Evolutionary conservation across 1,140 invertebrate genomes (phyloP).

Genomic region (Orussus abietinus): DNA sequence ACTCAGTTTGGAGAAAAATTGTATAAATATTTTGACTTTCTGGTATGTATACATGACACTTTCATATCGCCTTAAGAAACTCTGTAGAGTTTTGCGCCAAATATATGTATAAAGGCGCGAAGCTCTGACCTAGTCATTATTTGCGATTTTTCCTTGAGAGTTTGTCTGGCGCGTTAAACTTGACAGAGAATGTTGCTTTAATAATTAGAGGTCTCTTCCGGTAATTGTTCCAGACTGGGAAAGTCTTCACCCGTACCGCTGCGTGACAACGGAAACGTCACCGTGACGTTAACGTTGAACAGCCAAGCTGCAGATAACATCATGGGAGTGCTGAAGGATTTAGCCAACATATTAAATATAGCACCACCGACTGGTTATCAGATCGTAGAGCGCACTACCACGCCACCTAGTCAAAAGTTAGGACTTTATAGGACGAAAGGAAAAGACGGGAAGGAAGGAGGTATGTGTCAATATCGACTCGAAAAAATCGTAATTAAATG

Average conservation of each 20-base stretch:
- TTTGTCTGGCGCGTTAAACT: too few species aligned
- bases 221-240: conserved; percentile 32
- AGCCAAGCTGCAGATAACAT: conserved; percentile 90
- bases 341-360: conserved; percentile 89
- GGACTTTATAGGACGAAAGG: conserved; percentile 76
- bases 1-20: too few species aligned
- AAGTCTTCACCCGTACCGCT: conserved; percentile 59
- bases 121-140: too few species aligned
- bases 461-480: conserved; percentile 47
- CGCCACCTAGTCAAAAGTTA: conserved; percentile 74
- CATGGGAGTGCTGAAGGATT: conserved; percentile 79
- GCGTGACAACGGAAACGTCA: conserved; percentile 79
- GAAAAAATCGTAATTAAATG: too few species aligned
- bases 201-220: too few species aligned
- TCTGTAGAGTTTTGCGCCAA: too few species aligned
- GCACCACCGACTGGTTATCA: conserved; percentile 81
- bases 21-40: too few species aligned
- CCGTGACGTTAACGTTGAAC: conserved; percentile 87
- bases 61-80: too few species aligned
- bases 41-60: too few species aligned
- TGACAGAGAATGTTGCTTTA: too few species aligned
- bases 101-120: too few species aligned
- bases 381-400: conserved; percentile 74
- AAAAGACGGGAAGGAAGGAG: conserved; percentile 80
- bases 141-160: too few species aligned